phyloP scores from a whole-genome alignment of 2,113 vertebrate genomes.

The Lampris megalopsis region DNA sequence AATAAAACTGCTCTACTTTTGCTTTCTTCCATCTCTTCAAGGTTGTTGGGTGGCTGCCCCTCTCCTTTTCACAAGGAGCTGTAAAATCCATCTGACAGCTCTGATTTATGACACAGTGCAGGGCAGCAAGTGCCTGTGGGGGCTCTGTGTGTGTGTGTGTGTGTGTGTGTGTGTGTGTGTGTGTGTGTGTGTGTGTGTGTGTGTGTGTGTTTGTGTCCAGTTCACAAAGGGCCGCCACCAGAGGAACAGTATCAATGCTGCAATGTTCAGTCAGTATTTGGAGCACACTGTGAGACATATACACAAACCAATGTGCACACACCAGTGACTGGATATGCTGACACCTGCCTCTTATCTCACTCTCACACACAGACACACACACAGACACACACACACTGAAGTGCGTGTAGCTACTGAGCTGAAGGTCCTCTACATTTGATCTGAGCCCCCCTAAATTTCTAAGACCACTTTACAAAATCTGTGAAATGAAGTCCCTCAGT shows the following conservation, averaged over 20 bases:
- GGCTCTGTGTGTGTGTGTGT: slow-evolving; percentile 50
- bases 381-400: slow-evolving; percentile 4
- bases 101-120: slow-evolving; percentile 78
- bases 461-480: no score
- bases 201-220: neutral
- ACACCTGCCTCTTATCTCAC: neutral
- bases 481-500: no score
- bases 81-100: slow-evolving; percentile 80
- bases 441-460: no score
- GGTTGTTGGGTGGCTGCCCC: slow-evolving; percentile 70
- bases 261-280: slow-evolving; percentile 54
- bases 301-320: neutral
- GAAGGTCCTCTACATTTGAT: no score
- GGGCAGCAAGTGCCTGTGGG: slow-evolving; percentile 57
- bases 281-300: slow-evolving; percentile 20
- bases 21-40: slow-evolving; percentile 72
- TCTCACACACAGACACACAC: slow-evolving; percentile 8
- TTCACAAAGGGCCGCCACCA: slow-evolving; percentile 41
- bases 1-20: slow-evolving; percentile 58
- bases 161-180: slow-evolving; percentile 56
- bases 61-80: slow-evolving; percentile 68
- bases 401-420: no score
- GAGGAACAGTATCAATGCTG: slow-evolving; percentile 42
- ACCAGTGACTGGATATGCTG: neutral
- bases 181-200: slow-evolving; percentile 27